These are phyloP conservation scores for Andrena hattorfiana DNA, from an alignment of 2,888 invertebrate species.

Conservation along the genomic window DNA sequence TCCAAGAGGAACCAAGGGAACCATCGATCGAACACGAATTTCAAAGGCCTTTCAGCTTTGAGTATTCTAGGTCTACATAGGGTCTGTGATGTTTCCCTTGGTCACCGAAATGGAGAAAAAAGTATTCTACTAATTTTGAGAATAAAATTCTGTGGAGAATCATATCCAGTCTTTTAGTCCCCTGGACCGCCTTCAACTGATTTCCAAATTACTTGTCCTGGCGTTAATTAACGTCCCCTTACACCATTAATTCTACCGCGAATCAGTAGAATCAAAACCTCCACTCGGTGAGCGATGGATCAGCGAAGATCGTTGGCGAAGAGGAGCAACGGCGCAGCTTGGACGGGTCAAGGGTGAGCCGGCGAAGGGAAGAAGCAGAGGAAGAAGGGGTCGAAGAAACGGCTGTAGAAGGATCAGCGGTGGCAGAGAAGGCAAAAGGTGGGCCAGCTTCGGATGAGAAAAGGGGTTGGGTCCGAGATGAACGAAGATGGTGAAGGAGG, in stretches of 20 bases:
- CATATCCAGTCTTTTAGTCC: too few relatives aligned
- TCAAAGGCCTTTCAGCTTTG: too few relatives aligned
- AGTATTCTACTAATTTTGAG: too few relatives aligned
- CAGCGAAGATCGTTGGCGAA: not conserved
- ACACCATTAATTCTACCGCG: too few relatives aligned
- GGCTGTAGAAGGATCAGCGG: constrained; percentile 12
- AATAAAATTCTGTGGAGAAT: too few relatives aligned
- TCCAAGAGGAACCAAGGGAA: not conserved
- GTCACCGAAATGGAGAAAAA: too few relatives aligned
- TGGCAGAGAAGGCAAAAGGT: constrained; percentile 73
- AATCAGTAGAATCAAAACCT: too few relatives aligned
- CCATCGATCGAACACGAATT: not conserved
- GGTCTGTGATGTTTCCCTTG: too few relatives aligned
- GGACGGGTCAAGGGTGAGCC: constrained; percentile 51
- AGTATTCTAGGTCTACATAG: too few relatives aligned
- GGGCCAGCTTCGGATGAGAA: constrained; percentile 73
- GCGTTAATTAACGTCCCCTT: too few relatives aligned
- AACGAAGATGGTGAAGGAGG: constrained; percentile 81
- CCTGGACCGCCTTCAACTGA: too few relatives aligned
- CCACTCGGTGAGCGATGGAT: not conserved
- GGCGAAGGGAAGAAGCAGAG: constrained; percentile 53
- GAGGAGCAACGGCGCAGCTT: not conserved
- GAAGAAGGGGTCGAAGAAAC: constrained; percentile 49
- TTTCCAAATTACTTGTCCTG: too few relatives aligned
- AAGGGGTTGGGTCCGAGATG: constrained; percentile 82